phyloP scores from a whole-genome alignment of 2,113 vertebrate species.

The Trinectes maculatus region DNA sequence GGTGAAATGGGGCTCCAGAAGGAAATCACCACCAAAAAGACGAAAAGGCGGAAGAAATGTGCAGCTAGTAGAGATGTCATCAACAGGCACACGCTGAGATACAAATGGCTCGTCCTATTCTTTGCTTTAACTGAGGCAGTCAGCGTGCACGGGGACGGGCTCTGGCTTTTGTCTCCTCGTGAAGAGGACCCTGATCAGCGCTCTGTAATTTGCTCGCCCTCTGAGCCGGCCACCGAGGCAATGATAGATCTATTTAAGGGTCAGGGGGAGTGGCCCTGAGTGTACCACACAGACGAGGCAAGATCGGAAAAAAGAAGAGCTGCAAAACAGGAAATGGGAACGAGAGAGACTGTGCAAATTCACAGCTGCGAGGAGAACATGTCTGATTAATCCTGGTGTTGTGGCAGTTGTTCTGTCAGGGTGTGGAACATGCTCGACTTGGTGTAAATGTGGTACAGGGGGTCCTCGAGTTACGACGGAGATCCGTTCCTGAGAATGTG shows the following conservation, averaged over 20 bases:
- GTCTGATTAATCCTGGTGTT: constrained; percentile 28
- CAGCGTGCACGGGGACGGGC: background rate
- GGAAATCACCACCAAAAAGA: constrained; percentile 27
- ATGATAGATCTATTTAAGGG: constrained; percentile 59
- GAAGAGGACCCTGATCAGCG: constrained; percentile 33
- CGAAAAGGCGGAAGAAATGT: background rate
- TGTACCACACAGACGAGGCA: constrained; percentile 22
- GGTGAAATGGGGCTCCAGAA: constrained; percentile 25
- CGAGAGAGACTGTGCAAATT: constrained; percentile 30
- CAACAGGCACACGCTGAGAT: too few species aligned
- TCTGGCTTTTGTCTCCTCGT: constrained; percentile 12
- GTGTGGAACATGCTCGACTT: constrained; percentile 39
- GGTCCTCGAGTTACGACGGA: too few species aligned
- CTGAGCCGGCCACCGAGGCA: constrained; percentile 35
- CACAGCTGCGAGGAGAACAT: constrained; percentile 24
- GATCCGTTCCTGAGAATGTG: too few species aligned
- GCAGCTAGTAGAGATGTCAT: constrained; percentile 14
- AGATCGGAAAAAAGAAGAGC: constrained; percentile 5
- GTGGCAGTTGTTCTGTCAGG: constrained; percentile 29
- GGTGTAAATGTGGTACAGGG: too few species aligned
- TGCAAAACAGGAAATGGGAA: background rate
- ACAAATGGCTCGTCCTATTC: constrained; percentile 23
- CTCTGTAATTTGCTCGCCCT: constrained; percentile 35
- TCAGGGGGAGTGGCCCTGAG: constrained; percentile 21
- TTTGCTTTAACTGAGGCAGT: constrained; percentile 18